Evolutionary conservation across 92 coral and sea anemone species (phyloP).

Genomic region (Parazoanthus darwini): DNA sequence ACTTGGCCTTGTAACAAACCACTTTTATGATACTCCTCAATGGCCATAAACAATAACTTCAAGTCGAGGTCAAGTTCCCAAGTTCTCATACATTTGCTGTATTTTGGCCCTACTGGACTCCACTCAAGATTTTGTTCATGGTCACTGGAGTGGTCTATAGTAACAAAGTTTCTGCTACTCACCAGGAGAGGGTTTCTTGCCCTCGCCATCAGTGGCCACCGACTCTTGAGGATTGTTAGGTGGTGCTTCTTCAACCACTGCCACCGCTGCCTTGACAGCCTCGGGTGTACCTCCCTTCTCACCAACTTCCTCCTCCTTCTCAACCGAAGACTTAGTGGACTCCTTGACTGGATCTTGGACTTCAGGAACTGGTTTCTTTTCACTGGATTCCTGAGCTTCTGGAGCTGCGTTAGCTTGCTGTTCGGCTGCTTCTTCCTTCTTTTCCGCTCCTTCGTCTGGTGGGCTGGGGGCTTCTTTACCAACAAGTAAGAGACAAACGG

Average conservation of each 20-base stretch:
- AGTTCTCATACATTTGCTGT: no score
- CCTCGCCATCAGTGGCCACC: background rate
- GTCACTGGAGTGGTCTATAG: no score
- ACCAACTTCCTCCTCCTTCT: background rate
- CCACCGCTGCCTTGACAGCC: background rate
- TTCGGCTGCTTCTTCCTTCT: constrained; percentile 8
- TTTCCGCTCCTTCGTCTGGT: background rate
- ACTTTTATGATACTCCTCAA: no score
- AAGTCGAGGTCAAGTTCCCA: no score
- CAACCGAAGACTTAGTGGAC: background rate
- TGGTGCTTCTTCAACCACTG: background rate
- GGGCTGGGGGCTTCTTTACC: background rate
- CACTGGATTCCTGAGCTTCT: background rate
- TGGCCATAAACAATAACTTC: no score
- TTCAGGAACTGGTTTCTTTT: background rate
- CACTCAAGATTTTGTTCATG: no score
- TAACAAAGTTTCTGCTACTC: background rate
- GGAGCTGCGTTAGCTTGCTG: background rate
- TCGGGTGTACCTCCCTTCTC: constrained; percentile 28
- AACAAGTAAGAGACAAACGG: background rate
- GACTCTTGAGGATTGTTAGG: background rate
- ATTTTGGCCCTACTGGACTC: no score
- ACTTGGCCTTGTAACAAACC: background rate
- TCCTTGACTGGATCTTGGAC: background rate
- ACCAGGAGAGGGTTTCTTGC: background rate